Percentiles rank a stretch among this genome's conserved stretches.
Conservation (phyloP, 1,140 invertebrate species). For the Temnothorax longispinosus region DNA sequence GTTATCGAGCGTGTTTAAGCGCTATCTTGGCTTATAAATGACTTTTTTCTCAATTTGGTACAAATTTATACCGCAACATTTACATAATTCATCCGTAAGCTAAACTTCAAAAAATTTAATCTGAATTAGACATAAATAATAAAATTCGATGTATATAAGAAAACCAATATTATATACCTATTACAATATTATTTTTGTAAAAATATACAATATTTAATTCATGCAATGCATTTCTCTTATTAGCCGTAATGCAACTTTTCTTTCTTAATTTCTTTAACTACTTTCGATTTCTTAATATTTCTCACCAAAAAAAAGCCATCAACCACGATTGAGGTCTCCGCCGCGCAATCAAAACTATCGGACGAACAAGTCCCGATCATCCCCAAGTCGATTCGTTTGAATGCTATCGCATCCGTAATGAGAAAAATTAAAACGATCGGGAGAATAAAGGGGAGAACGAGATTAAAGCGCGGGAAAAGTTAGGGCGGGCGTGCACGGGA, state of each 20-base stretch:
- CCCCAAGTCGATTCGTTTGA: slow-evolving; percentile 19
- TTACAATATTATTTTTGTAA: background rate
- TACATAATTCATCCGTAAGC: background rate
- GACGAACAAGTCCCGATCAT: slow-evolving; percentile 27
- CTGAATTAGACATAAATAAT: background rate
- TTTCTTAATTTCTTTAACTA: background rate
- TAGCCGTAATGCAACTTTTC: background rate
- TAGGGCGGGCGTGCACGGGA: slow-evolving; percentile 7
- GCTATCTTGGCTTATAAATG: background rate
- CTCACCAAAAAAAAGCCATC: background rate
- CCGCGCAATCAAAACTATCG: slow-evolving; percentile 49
- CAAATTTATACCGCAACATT: background rate
- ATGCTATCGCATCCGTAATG: slow-evolving; percentile 49
- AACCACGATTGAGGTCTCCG: background rate
- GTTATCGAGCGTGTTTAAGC: slow-evolving; percentile 22
- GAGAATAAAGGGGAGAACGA: slow-evolving; percentile 34
- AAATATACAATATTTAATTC: background rate
- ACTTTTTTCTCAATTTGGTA: background rate
- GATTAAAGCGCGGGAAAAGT: slow-evolving; percentile 52
- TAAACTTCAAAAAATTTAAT: background rate
- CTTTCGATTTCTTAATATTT: background rate
- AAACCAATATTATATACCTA: background rate
- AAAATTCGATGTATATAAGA: background rate
- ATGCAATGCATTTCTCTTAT: background rate
- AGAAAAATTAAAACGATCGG: slow-evolving; percentile 57